Evolutionary conservation across 2,797 vertebrate genomes (phyloP).

Genomic region (Danio kyathit): DNA sequence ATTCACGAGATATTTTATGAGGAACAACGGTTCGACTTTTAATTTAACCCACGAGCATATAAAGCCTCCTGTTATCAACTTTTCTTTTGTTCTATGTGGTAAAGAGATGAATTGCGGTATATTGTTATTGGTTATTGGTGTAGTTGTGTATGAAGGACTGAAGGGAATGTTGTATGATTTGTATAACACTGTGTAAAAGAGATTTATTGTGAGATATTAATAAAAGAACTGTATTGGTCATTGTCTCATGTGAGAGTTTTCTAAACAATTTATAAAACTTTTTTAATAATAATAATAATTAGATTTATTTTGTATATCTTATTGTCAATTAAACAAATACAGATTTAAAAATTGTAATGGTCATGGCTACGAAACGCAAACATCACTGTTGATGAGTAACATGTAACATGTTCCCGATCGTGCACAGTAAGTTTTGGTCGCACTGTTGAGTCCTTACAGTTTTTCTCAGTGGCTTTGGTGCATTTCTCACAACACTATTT

Average conservation of each 20-base stretch:
- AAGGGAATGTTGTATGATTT: slow-evolving; percentile 44
- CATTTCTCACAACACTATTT: too few species aligned
- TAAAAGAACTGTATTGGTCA: slow-evolving; percentile 39
- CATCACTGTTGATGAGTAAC: too few species aligned
- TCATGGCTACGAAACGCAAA: too few species aligned
- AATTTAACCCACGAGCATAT: slow-evolving; percentile 3
- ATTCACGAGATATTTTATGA: slow-evolving; percentile 13
- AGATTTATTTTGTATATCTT: background rate
- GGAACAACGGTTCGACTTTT: background rate
- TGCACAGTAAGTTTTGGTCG: too few species aligned
- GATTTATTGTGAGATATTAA: slow-evolving; percentile 46
- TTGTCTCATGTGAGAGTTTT: slow-evolving; percentile 6
- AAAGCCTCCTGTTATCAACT: slow-evolving; percentile 21
- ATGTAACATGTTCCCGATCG: too few species aligned
- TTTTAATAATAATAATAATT: background rate
- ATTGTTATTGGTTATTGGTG: slow-evolving; percentile 32
- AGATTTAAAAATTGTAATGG: too few species aligned
- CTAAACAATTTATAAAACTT: background rate
- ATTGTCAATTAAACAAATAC: background rate
- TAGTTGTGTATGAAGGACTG: slow-evolving; percentile 28
- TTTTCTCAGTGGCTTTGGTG: too few species aligned
- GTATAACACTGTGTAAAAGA: slow-evolving; percentile 39
- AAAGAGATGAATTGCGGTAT: slow-evolving; percentile 18
- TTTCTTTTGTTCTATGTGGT: slow-evolving; percentile 21
- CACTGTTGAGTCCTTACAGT: too few species aligned